Percentiles rank a stretch among this genome's conserved stretches.
phyloP scores from a whole-genome alignment of 2,797 vertebrate genomes.

The Characodon lateralis region DNA sequence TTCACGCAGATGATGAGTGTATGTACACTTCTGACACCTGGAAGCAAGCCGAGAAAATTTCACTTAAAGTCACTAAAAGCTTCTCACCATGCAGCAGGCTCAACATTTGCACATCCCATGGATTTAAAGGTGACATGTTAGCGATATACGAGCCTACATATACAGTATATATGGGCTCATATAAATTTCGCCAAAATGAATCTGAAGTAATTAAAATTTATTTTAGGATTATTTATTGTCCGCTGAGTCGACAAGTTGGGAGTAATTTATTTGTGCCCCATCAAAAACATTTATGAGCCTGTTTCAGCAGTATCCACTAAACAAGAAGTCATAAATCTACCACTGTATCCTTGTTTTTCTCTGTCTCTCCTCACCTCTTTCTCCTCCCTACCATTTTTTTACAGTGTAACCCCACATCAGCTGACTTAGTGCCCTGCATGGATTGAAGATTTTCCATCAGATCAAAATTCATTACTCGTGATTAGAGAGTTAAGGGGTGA shows the following conservation, averaged over 20 bases:
- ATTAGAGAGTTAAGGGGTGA: slow-evolving; percentile 38
- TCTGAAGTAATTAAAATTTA: slow-evolving; percentile 66
- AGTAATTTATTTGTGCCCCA: slow-evolving; percentile 73
- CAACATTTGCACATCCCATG: slow-evolving; percentile 25
- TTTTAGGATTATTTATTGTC: slow-evolving; percentile 73
- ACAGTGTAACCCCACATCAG: slow-evolving; percentile 31
- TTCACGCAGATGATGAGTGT: background rate
- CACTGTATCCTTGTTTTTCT: slow-evolving; percentile 42
- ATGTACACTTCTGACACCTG: slow-evolving; percentile 4
- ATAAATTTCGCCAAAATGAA: slow-evolving; percentile 68
- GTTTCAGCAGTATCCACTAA: slow-evolving; percentile 72
- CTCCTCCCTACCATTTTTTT: slow-evolving; percentile 20
- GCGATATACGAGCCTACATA: slow-evolving; percentile 21
- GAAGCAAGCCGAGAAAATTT: slow-evolving; percentile 24
- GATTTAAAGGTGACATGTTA: slow-evolving; percentile 38
- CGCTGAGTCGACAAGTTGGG: slow-evolving; percentile 70
- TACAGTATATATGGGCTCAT: slow-evolving; percentile 33
- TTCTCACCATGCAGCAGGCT: slow-evolving; percentile 1
- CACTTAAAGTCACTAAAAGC: slow-evolving; percentile 19
- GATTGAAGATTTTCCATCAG: slow-evolving; percentile 55
- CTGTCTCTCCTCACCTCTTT: slow-evolving; percentile 27
- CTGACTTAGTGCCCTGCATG: slow-evolving; percentile 26
- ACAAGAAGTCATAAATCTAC: slow-evolving; percentile 69
- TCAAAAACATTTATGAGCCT: slow-evolving; percentile 80
- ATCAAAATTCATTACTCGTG: slow-evolving; percentile 58